Percentiles rank a stretch among this genome's conserved stretches.
Conservation (phyloP, 1,140 invertebrate species). For the Neuroterus valhalla region DNA sequence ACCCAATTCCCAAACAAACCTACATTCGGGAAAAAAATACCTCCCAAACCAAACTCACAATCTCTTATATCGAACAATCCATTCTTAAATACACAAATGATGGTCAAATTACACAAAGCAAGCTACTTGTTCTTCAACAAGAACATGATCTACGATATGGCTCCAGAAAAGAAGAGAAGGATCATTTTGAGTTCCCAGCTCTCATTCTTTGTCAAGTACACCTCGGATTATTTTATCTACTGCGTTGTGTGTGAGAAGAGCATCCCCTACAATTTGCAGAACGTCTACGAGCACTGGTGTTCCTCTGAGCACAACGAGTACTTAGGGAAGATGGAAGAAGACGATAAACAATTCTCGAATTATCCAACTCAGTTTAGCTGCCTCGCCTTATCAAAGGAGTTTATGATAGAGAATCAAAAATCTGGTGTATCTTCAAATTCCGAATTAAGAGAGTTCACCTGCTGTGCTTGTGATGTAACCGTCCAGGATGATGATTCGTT, state of each 20-base stretch:
- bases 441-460: neutral
- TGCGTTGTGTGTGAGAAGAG: slow-evolving; percentile 14
- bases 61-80: neutral
- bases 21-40: too few species aligned
- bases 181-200: slow-evolving; percentile 1
- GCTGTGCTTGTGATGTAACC: neutral
- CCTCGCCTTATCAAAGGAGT: slow-evolving; percentile 6
- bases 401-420: slow-evolving; percentile 8
- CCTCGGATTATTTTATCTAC: neutral
- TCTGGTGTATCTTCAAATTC: neutral
- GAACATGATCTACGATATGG: neutral
- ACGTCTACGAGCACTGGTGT: neutral
- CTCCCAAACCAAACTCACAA: neutral
- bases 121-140: neutral
- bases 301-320: slow-evolving; percentile 1
- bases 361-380: slow-evolving; percentile 19
- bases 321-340: neutral
- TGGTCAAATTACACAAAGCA: slow-evolving; percentile 6
- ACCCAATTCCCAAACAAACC: neutral
- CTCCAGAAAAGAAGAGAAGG: neutral
- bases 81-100: neutral
- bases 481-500: neutral
- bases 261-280: slow-evolving; percentile 5
- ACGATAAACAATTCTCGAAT: neutral
- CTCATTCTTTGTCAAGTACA: slow-evolving; percentile 10